phyloP scores from a whole-genome alignment of 92 coral and sea anemone genomes.

The Palythoa heliodiscus region DNA sequence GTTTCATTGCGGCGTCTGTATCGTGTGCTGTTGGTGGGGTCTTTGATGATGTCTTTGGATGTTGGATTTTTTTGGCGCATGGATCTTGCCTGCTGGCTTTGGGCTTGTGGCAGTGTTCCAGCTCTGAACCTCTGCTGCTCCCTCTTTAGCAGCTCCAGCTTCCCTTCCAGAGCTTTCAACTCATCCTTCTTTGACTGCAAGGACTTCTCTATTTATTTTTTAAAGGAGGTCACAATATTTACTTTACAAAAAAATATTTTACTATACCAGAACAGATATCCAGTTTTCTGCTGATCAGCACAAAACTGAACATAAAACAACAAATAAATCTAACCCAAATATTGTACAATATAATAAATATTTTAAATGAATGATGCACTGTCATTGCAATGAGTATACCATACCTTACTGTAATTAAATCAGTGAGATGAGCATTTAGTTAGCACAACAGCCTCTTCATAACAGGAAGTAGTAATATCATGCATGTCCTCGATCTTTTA shows the following conservation, averaged over 20 bases:
- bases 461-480: background rate
- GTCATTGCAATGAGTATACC: background rate
- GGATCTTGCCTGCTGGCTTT: conserved; percentile 8
- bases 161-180: too few relatives aligned
- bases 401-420: background rate
- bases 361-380: conserved; percentile 5
- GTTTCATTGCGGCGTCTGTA: conserved; percentile 17
- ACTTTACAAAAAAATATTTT: background rate
- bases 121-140: too few relatives aligned
- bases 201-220: conserved; percentile 14
- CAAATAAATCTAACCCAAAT: background rate
- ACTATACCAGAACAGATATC: conserved; percentile 1
- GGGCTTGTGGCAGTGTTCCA: conserved; percentile 5
- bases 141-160: too few relatives aligned
- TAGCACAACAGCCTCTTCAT: conserved; percentile 3
- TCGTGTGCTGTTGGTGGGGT: conserved; percentile 1
- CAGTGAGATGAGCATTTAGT: background rate
- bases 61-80: background rate
- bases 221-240: background rate
- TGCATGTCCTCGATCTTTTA: conserved; percentile 4
- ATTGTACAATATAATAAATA: conserved; percentile 11
- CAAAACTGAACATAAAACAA: background rate
- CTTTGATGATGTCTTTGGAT: background rate
- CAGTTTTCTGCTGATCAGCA: conserved; percentile 10
- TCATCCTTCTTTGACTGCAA: conserved; percentile 19